phyloP scores from a whole-genome alignment of 92 coral and sea anemone species.

The Umimayanthus chanpuru region DNA sequence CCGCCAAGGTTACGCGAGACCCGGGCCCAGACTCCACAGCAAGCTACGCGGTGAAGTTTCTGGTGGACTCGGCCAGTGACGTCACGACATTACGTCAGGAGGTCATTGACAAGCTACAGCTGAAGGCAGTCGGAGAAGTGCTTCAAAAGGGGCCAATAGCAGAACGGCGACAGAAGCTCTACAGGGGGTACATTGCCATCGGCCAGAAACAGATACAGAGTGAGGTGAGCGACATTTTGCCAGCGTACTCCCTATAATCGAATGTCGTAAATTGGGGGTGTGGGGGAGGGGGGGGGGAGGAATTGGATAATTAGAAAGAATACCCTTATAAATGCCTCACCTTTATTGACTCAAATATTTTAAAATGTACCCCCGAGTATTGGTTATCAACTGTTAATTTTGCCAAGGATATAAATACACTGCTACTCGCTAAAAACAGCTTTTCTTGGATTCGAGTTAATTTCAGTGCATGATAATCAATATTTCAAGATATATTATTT shows the following conservation, averaged over 20 bases:
- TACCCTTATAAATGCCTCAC: too few relatives aligned
- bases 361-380: too few relatives aligned
- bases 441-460: too few relatives aligned
- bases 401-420: too few relatives aligned
- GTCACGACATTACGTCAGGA: conserved; percentile 20
- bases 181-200: conserved; percentile 24
- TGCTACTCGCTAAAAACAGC: too few relatives aligned
- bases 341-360: too few relatives aligned
- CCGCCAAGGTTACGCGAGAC: conserved; percentile 19
- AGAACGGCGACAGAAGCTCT: conserved; percentile 22
- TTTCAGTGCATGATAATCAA: too few relatives aligned
- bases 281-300: too few relatives aligned
- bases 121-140: conserved; percentile 32
- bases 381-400: too few relatives aligned
- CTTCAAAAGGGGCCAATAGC: conserved; percentile 39
- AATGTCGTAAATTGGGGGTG: neutral
- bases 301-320: too few relatives aligned
- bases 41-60: conserved; percentile 32
- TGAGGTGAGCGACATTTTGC: conserved; percentile 1
- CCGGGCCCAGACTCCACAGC: neutral
- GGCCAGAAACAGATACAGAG: conserved; percentile 22
- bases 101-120: conserved; percentile 23
- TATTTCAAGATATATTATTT: too few relatives aligned
- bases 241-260: neutral
- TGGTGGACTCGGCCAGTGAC: conserved; percentile 40